phyloP scores from a whole-genome alignment of 1,140 invertebrate species.

The Drosophila takahashii region DNA sequence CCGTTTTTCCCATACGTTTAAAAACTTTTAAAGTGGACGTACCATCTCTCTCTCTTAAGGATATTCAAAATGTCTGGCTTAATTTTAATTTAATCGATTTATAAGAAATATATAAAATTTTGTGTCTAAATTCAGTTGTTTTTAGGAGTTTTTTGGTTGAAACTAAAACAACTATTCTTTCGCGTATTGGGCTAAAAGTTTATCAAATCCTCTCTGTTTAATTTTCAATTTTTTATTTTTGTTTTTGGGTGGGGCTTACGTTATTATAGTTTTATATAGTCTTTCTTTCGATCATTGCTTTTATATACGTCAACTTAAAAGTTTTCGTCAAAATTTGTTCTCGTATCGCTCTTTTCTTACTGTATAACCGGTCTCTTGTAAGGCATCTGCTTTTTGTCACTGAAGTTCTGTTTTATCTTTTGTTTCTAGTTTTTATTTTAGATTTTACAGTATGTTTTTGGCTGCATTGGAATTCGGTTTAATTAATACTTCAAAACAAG shows the following conservation, averaged over 20 bases:
- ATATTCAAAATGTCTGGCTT: constrained; percentile 65
- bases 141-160: constrained; percentile 71
- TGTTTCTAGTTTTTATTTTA: constrained; percentile 43
- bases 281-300: constrained; percentile 50
- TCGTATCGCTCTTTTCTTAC: constrained; percentile 55
- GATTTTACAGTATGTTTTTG: constrained; percentile 45
- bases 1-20: constrained; percentile 47
- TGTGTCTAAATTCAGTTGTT: constrained; percentile 82
- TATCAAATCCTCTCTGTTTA: constrained; percentile 44
- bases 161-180: constrained; percentile 53
- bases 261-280: constrained; percentile 67
- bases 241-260: constrained; percentile 77
- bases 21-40: constrained; percentile 71
- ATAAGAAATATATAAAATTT: constrained; percentile 80
- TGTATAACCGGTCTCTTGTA: constrained; percentile 78
- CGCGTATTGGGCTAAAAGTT: constrained; percentile 15
- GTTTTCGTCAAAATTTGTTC: constrained; percentile 63
- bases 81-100: constrained; percentile 65
- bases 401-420: constrained; percentile 67
- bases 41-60: constrained; percentile 24
- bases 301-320: constrained; percentile 60
- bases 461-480: constrained; percentile 44
- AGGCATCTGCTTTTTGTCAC: constrained; percentile 83
- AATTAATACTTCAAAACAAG: constrained; percentile 48
- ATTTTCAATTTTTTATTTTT: constrained; percentile 21